phyloP scores from a whole-genome alignment of 1,140 invertebrate species.

The Leguminivora glycinivorella region DNA sequence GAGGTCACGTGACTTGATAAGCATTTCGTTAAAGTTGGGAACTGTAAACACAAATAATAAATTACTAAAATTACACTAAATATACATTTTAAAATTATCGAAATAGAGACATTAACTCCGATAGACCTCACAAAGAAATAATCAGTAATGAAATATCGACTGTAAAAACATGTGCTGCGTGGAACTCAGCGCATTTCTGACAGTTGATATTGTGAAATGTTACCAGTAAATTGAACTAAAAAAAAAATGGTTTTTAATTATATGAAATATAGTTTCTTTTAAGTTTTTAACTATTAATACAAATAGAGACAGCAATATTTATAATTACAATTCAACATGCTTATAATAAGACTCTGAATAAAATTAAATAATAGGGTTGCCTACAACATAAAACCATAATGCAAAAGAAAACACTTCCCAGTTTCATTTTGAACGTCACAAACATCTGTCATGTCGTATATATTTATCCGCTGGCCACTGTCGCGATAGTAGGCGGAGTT shows the following conservation, averaged over 20 bases:
- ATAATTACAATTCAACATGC: not conserved
- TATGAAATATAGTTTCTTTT: not conserved
- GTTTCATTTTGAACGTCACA: constrained; percentile 46
- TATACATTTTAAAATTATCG: not conserved
- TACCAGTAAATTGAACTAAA: not conserved
- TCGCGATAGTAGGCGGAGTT: constrained; percentile 64
- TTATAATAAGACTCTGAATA: not conserved
- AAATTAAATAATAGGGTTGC: constrained; percentile 40
- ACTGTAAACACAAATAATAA: not conserved
- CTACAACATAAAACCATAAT: constrained; percentile 23
- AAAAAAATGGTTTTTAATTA: not conserved
- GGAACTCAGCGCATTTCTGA: not conserved
- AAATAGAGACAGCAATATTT: not conserved
- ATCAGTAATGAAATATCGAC: not conserved
- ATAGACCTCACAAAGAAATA: not conserved
- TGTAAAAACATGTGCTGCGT: not conserved
- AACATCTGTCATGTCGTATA: constrained; percentile 51
- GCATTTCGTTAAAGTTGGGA: not conserved
- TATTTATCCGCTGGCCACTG: constrained; percentile 49
- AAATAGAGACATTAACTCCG: not conserved
- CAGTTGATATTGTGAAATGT: not conserved
- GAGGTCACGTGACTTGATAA: constrained; percentile 18
- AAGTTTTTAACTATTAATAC: too few relatives aligned
- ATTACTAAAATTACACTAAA: not conserved
- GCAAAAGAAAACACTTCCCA: constrained; percentile 36